These are phyloP conservation scores for Bujurquina vittata DNA, from an alignment of 2,113 vertebrate genomes.

Conservation along the genomic window DNA sequence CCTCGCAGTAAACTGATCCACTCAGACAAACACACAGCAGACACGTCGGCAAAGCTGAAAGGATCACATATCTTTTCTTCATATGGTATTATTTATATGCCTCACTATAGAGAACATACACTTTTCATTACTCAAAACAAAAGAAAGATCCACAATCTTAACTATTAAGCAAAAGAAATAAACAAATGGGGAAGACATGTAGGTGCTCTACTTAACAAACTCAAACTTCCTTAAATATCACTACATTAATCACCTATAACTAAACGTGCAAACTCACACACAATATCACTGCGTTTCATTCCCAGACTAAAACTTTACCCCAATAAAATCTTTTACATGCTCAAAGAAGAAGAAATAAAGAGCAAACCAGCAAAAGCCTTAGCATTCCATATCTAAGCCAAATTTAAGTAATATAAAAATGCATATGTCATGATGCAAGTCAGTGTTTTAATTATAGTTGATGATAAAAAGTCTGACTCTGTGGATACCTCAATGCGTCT, in stretches of 20 bases:
- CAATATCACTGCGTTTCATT: too few relatives aligned
- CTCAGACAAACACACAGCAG: slow-evolving; percentile 91
- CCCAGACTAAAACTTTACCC: too few relatives aligned
- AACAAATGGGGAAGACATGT: not conserved
- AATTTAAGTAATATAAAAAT: too few relatives aligned
- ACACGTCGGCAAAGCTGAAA: slow-evolving; percentile 85
- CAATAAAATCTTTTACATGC: too few relatives aligned
- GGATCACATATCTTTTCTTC: not conserved
- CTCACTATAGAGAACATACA: not conserved
- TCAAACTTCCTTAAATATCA: too few relatives aligned
- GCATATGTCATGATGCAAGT: not conserved
- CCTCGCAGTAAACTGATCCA: slow-evolving; percentile 96
- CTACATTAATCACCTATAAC: not conserved
- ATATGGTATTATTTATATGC: not conserved
- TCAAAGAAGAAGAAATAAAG: too few relatives aligned
- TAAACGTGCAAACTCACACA: not conserved
- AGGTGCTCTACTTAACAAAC: not conserved
- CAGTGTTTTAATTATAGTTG: too few relatives aligned
- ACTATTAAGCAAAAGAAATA: not conserved
- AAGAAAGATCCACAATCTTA: not conserved
- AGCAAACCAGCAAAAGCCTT: too few relatives aligned
- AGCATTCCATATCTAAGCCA: too few relatives aligned
- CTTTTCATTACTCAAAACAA: not conserved
- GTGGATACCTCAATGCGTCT: too few relatives aligned
- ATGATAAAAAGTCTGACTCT: too few relatives aligned